Evolutionary conservation across 2,113 vertebrate genomes (phyloP), one percentile per base, ranked within the genome.

Genomic region (Pleuronectes platessa): DNA sequence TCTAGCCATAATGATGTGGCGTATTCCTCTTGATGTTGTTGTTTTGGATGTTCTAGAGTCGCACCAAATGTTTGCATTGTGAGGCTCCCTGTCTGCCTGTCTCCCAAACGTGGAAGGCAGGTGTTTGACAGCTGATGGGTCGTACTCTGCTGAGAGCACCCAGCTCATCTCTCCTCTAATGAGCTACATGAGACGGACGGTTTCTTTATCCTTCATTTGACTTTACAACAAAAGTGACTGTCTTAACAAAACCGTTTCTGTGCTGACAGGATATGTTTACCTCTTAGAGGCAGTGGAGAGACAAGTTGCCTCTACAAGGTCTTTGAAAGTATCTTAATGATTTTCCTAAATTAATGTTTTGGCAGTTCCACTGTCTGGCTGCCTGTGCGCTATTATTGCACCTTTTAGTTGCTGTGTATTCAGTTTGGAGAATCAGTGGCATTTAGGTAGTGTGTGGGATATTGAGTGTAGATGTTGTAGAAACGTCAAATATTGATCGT

Each of bases 151-250:
- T 75, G 74, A 81, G 74, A 88, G 74, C 81, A 53, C 72, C 67
- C 42, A 56, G 74, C 83, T 90, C 86, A 66, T 81, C 81, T 83
- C 79, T 77, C 56, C 74, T 87, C 76, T 93, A 93, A 92, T 92
- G 90, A 92, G 88, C 82, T 82, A 80, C 86, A 81, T 54, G 70
- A 84, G 79, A 77, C 49, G 75, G 70, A 84, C 78, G 56, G 68
- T 81, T 78, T 75, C 68, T 85, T 89, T 88, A 86, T 87, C 89
- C 90, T 94, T 93, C 78, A 88, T 90, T 92, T 91, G 88, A 92
- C 91, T 93, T 93, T 87, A 89, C 74, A 82, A 78, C 78, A 77
- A 76, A 78, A 87, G 76, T 83, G 60, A 71, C 55, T 12, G 27
- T 81, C 71, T 83, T 66, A 71, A 87, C 84, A 82, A 82, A 88